Conservation (phyloP, 2,113 vertebrate species). For the Lamprotornis superbus region DNA sequence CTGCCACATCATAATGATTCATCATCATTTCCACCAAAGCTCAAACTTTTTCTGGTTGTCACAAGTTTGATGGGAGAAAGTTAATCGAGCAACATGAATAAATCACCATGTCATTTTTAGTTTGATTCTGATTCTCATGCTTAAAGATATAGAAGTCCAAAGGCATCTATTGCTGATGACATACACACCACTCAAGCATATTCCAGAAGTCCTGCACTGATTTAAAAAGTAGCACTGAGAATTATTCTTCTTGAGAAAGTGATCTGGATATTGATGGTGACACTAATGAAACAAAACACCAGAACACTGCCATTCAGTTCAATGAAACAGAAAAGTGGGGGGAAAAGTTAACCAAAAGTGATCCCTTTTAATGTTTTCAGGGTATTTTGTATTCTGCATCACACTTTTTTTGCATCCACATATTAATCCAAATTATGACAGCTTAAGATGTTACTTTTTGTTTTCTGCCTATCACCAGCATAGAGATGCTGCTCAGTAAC, state of each 20-base stretch:
- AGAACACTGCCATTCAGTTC: not conserved
- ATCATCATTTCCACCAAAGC: not conserved
- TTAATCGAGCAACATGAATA: not conserved
- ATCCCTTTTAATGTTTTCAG: not conserved
- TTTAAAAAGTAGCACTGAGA: not conserved
- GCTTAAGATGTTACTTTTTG: not conserved
- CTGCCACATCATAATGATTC: not conserved
- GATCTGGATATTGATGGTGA: not conserved
- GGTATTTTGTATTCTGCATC: not conserved
- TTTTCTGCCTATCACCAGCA: not conserved
- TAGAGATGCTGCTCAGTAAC: not conserved
- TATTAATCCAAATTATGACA: not conserved
- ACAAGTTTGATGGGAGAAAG: not conserved
- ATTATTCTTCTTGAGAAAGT: not conserved
- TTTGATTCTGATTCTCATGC: not conserved
- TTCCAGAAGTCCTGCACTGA: not conserved
- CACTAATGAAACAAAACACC: not conserved
- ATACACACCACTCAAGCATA: not conserved
- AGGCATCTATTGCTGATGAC: not conserved
- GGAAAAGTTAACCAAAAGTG: not conserved
- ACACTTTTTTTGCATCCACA: not conserved
- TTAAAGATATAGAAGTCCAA: not conserved
- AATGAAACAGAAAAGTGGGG: not conserved
- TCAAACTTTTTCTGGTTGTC: not conserved
- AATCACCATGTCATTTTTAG: slow-evolving; percentile 4